These are phyloP conservation scores for Rhinatrema bivittatum DNA, from an alignment of 2,797 vertebrate genomes.

Conservation along the genomic window DNA sequence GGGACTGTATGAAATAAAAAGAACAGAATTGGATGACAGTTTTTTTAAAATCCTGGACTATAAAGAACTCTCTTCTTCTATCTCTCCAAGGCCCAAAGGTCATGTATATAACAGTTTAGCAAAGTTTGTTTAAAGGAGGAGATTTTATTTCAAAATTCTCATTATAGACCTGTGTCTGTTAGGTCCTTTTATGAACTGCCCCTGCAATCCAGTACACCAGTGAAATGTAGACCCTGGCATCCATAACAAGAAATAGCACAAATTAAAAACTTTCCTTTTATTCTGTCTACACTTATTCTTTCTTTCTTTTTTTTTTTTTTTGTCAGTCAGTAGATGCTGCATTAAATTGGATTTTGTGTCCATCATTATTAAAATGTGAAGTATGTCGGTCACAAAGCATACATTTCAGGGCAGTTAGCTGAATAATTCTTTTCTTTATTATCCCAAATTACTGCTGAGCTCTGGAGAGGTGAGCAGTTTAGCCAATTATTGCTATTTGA, in stretches of 20 bases:
- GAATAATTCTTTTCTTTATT: constrained; percentile 69
- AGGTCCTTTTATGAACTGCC: too few relatives aligned
- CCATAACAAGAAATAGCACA: too few relatives aligned
- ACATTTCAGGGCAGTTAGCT: constrained; percentile 63
- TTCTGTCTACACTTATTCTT: too few relatives aligned
- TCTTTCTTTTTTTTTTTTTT: constrained; percentile 27
- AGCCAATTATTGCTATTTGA: constrained; percentile 78
- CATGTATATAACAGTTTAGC: neutral
- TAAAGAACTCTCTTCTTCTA: too few relatives aligned
- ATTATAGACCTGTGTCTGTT: neutral
- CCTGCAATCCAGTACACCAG: neutral
- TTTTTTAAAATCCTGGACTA: too few relatives aligned
- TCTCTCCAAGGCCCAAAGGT: neutral
- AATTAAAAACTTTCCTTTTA: too few relatives aligned
- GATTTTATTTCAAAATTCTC: neutral
- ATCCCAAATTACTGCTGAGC: constrained; percentile 77
- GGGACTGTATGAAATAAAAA: neutral
- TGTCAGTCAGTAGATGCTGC: constrained; percentile 38
- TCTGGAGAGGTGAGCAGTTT: constrained; percentile 75
- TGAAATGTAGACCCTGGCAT: too few relatives aligned
- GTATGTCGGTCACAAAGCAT: constrained; percentile 67
- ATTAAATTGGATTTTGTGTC: constrained; percentile 62
- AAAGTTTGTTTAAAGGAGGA: neutral
- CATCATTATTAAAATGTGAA: constrained; percentile 73
- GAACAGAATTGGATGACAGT: neutral